Conservation (phyloP, 2,113 vertebrate genomes). For the Motacilla tschutschensis region DNA sequence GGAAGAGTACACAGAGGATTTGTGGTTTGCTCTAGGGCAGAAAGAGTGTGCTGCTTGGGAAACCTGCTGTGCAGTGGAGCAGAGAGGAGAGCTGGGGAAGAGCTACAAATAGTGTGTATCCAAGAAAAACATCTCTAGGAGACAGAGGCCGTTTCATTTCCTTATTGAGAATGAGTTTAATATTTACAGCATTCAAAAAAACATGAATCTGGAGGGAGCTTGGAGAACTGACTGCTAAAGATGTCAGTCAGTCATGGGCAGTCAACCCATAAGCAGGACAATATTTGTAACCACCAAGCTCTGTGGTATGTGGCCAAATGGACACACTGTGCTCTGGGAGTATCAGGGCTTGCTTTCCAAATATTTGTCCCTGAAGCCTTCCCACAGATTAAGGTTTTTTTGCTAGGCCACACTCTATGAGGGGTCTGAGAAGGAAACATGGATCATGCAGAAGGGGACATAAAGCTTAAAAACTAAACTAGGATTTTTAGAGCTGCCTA, state of each 20-base stretch:
- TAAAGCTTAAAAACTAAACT: neutral
- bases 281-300: neutral
- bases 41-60: neutral
- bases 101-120: neutral
- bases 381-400: neutral
- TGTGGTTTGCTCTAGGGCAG: neutral
- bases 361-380: slow-evolving; percentile 8
- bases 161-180: slow-evolving; percentile 25
- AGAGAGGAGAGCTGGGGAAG: neutral
- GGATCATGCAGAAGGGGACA: neutral
- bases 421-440: neutral
- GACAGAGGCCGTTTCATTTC: slow-evolving; percentile 5
- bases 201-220: neutral
- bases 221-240: neutral
- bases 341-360: neutral
- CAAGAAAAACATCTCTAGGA: slow-evolving; percentile 7
- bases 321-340: slow-evolving; percentile 3
- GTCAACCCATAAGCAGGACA: neutral
- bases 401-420: neutral
- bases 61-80: neutral
- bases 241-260: neutral
- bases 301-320: neutral
- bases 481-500: neutral
- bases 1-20: neutral
- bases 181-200: slow-evolving; percentile 14